Base-by-base conservation (phyloP, 2,797 vertebrate species). In the Lutjanus campechanus region DNA sequence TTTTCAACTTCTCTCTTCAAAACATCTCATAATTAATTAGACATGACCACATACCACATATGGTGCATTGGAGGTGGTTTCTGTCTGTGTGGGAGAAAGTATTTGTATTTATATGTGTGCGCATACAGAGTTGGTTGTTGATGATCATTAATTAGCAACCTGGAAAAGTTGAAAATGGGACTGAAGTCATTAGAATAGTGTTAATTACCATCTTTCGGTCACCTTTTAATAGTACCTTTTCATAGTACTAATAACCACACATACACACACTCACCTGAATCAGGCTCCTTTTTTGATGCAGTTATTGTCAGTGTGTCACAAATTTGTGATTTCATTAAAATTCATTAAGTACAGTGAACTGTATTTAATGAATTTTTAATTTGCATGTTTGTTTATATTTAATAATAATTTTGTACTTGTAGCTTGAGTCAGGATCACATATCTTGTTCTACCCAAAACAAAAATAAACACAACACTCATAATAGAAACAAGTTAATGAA, bases 1-100 rank as follows among this genome's bases (percentile, higher is more conserved):
- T 91, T 91, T 95, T 88, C 81, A 89, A 85, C 87, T 85, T 80
- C 83, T 73, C 54, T 84, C 76, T 82, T 92, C 77, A 89, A 91
- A 92, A 92, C 65, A 89, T 78, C 70, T 73, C 53, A 66, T 81
- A 81, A 90, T 90, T 84, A 92, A 93, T 91, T 92, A 87, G 77
- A 91, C 80, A 91, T 90, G 77, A 79, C 82, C 79, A 79, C 84
- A 79, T 76, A 72, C 73, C 75, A 85, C 84, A 83, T 69, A 73
- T 50, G 63, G 65, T 50, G 64, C 71, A 69, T 73, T 51, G 67
- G 69, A 69, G 73, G 77, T 76, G 65, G 59, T 51, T 80, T 64
- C 71, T 47, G 58, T 20, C n/a, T 29, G 9, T 43, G 29, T 22
- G 12, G 13, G 11, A 25, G 49, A 70, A 50, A 46, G 25, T 55